Conservation (phyloP, 2,888 invertebrate species). For the Baronia brevicornis region DNA sequence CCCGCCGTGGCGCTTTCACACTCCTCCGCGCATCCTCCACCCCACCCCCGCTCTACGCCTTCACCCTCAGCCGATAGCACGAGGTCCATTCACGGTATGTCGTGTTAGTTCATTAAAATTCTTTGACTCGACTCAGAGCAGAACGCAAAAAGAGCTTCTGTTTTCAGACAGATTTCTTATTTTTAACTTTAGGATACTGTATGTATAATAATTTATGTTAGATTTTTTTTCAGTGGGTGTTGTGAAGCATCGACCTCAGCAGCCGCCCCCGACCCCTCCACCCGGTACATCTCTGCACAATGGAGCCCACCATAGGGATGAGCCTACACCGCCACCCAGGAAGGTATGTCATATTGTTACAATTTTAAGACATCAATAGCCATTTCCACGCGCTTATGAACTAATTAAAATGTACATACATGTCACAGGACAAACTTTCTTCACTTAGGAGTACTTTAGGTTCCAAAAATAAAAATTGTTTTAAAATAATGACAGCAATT, state of each 20-base stretch:
- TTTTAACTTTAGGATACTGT: no score
- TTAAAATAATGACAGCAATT: no score
- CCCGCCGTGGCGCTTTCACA: constrained; percentile 74
- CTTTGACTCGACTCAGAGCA: no score
- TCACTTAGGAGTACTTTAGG: constrained; percentile 52
- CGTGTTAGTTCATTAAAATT: no score
- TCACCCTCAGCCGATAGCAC: constrained; percentile 59
- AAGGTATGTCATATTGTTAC: constrained; percentile 75
- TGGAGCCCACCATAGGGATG: constrained; percentile 68
- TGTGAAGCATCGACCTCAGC: constrained; percentile 55
- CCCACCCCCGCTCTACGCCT: constrained; percentile 54
- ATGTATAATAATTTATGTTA: neutral
- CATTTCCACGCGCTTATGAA: constrained; percentile 28
- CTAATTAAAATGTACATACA: constrained; percentile 28
- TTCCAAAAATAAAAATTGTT: no score
- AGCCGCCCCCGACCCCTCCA: constrained; percentile 67
- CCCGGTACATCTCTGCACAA: constrained; percentile 48
- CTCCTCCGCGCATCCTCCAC: constrained; percentile 37
- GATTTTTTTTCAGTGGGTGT: constrained; percentile 23
- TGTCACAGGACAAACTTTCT: constrained; percentile 63
- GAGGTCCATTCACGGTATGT: constrained; percentile 50
- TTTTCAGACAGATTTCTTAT: no score
- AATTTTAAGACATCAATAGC: neutral
- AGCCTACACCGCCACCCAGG: constrained; percentile 87
- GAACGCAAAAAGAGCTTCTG: no score